Evolutionary conservation across 1,140 invertebrate species (phyloP).

Genomic region (Pachypeltis micranthus): DNA sequence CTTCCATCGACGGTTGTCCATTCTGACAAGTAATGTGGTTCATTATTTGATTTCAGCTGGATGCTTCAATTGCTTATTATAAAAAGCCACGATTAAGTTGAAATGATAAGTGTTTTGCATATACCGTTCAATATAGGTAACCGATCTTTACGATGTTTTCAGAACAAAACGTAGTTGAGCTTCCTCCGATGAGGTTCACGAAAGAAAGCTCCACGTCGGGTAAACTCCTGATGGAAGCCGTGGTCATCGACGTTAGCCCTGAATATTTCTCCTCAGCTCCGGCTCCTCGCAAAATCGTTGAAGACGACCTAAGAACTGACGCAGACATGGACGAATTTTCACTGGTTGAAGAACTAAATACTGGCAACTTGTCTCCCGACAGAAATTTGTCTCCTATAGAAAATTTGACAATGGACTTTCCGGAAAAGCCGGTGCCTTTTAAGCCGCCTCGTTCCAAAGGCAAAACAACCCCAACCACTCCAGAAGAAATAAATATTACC

Average conservation of each 20-base stretch:
- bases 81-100: too few species aligned
- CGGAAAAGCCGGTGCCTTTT: conserved; percentile 29
- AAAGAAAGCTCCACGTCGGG: conserved; percentile 79
- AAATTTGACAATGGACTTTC: conserved; percentile 33
- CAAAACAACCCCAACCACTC: neutral
- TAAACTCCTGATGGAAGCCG: conserved; percentile 77
- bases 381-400: conserved; percentile 31
- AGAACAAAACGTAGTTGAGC: conserved; percentile 72
- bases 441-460: neutral
- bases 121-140: too few species aligned
- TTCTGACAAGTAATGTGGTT: too few species aligned
- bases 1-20: too few species aligned
- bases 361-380: conserved; percentile 29
- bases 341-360: conserved; percentile 45
- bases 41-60: too few species aligned
- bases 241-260: conserved; percentile 76
- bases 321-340: conserved; percentile 75
- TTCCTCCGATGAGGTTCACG: conserved; percentile 76
- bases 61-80: too few species aligned
- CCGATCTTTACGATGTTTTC: conserved; percentile 22
- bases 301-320: conserved; percentile 70
- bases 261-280: conserved; percentile 56
- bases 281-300: conserved; percentile 28
- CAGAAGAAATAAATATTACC: conserved; percentile 11
- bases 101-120: too few species aligned